Evolutionary conservation across 1,140 invertebrate genomes (phyloP).

Genomic region (Papilio dardanus): DNA sequence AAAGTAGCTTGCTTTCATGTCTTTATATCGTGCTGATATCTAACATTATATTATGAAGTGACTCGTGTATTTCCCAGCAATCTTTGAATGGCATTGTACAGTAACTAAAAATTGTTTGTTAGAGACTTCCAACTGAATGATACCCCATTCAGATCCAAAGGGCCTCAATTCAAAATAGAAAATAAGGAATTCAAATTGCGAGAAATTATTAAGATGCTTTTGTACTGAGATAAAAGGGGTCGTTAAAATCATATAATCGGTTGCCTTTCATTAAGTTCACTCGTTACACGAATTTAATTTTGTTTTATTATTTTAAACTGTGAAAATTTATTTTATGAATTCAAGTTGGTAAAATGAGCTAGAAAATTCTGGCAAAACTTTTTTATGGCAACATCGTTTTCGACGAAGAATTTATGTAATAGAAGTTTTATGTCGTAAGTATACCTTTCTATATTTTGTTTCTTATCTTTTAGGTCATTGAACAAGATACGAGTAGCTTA

Average conservation of each 20-base stretch:
- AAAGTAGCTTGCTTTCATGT: not conserved
- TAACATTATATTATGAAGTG: too few relatives aligned
- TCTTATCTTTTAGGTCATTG: not conserved
- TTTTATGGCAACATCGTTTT: not conserved
- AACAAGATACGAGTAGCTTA: too few relatives aligned
- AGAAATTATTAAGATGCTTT: slow-evolving; percentile 4
- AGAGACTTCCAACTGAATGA: not conserved
- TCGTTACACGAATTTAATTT: not conserved
- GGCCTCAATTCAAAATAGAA: not conserved
- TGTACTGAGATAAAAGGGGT: slow-evolving; percentile 9
- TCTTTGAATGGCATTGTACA: not conserved
- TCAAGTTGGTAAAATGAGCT: not conserved
- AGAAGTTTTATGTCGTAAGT: not conserved
- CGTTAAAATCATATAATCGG: slow-evolving; percentile 8
- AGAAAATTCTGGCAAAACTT: not conserved
- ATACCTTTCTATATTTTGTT: not conserved
- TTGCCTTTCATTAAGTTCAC: slow-evolving; percentile 9
- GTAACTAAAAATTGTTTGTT: not conserved
- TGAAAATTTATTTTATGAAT: not conserved
- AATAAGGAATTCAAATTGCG: slow-evolving; percentile 6
- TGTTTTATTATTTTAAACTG: not conserved
- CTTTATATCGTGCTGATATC: not conserved
- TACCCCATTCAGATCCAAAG: not conserved
- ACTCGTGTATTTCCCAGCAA: too few relatives aligned
- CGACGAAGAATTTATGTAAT: not conserved